Evolutionary conservation across 2,888 invertebrate species (phyloP).

Genomic region (Xestia ashworthii): DNA sequence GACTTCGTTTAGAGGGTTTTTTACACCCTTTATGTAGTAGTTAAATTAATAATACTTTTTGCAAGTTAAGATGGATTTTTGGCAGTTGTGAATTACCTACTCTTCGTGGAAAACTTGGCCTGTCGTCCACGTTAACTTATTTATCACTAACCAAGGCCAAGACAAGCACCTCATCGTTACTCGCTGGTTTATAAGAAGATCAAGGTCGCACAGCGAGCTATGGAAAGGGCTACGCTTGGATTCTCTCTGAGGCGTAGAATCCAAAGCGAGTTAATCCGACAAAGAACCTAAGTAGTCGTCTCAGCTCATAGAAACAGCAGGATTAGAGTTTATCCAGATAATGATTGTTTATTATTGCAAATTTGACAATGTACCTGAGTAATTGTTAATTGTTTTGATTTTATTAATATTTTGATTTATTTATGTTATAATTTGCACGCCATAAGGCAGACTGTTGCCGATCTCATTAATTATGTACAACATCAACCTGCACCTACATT

Average conservation of each 20-base stretch:
- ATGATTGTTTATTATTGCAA: too few relatives aligned
- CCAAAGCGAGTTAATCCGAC: neutral
- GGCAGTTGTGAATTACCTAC: neutral
- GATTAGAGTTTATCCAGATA: too few relatives aligned
- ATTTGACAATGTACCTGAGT: too few relatives aligned
- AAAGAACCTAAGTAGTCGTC: neutral
- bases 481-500: too few relatives aligned
- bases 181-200: neutral
- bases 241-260: neutral
- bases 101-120: neutral
- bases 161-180: neutral
- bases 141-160: neutral
- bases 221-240: neutral
- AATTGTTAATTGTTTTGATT: too few relatives aligned
- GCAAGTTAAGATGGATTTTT: neutral
- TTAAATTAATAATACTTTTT: neutral
- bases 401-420: too few relatives aligned
- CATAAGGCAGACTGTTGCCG: too few relatives aligned
- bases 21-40: too few relatives aligned
- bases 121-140: neutral
- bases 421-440: too few relatives aligned
- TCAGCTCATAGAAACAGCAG: neutral
- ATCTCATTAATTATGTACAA: too few relatives aligned
- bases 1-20: too few relatives aligned
- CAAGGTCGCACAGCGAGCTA: neutral